phyloP scores from a whole-genome alignment of 2,797 vertebrate genomes.

The Lepus oiostolus region DNA sequence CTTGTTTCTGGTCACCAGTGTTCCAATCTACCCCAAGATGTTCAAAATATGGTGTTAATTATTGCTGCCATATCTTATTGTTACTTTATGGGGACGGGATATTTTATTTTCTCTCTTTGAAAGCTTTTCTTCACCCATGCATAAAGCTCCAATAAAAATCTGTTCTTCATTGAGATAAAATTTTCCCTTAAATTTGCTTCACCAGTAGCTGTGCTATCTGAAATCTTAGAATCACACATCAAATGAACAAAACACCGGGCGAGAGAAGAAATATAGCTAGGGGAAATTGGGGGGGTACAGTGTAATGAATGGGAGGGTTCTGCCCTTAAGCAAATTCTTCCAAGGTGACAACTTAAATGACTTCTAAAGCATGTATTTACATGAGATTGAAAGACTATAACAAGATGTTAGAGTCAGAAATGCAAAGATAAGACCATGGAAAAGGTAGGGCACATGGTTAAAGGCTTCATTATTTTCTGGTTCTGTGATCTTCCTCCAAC shows the following conservation, averaged over 20 bases:
- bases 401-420: neutral
- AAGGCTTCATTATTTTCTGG: neutral
- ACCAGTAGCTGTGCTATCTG: neutral
- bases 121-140: neutral
- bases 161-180: neutral
- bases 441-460: neutral
- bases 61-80: too few species aligned
- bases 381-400: neutral
- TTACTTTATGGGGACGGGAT: too few species aligned
- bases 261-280: neutral
- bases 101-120: neutral
- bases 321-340: neutral
- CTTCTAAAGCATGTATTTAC: neutral
- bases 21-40: neutral
- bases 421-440: neutral
- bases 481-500: neutral
- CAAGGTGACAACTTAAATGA: neutral
- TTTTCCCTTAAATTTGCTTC: neutral
- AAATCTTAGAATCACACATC: neutral
- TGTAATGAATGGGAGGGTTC: neutral
- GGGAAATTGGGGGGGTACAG: too few species aligned
- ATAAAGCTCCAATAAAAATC: neutral
- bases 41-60: neutral
- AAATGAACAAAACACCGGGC: neutral
- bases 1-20: neutral